Evolutionary conservation across 2,797 vertebrate genomes (phyloP).

Genomic region (Pangasius macronema): DNA sequence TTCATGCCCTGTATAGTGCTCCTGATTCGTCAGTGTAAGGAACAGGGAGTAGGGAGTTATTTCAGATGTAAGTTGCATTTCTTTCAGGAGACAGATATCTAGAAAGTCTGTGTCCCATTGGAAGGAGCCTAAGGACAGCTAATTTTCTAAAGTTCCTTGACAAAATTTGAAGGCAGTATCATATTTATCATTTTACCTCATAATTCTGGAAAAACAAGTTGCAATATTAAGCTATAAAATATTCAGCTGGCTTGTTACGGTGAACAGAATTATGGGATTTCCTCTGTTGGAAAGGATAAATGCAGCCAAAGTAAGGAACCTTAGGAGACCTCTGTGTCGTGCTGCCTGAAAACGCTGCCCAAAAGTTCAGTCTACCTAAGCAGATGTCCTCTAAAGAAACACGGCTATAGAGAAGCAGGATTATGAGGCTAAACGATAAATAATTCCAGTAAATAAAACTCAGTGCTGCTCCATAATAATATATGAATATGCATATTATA

Average conservation of each 20-base stretch:
- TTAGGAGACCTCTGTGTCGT: background rate
- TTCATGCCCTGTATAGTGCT: background rate
- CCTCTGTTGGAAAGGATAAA: conserved; percentile 20
- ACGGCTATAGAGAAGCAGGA: background rate
- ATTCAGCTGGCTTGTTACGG: conserved; percentile 14
- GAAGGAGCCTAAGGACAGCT: background rate
- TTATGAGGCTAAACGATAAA: background rate
- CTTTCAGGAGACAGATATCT: background rate
- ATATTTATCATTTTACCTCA: background rate
- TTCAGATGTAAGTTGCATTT: background rate
- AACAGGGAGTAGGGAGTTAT: background rate
- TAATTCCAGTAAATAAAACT: background rate
- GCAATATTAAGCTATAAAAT: conserved; percentile 20
- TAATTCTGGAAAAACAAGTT: conserved; percentile 11
- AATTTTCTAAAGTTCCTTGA: background rate
- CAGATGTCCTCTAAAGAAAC: background rate
- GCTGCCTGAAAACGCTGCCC: background rate
- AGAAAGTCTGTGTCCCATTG: background rate
- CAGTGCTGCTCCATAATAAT: background rate
- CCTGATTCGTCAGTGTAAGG: background rate
- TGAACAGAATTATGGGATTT: conserved; percentile 20
- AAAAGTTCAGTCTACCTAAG: background rate
- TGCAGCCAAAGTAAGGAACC: conserved; percentile 6
- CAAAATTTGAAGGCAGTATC: background rate
- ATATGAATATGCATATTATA: background rate